Evolutionary conservation across 2,797 vertebrate species (phyloP), one percentile per base, ranked within the genome.

Genomic region (Gallirallus australis): DNA sequence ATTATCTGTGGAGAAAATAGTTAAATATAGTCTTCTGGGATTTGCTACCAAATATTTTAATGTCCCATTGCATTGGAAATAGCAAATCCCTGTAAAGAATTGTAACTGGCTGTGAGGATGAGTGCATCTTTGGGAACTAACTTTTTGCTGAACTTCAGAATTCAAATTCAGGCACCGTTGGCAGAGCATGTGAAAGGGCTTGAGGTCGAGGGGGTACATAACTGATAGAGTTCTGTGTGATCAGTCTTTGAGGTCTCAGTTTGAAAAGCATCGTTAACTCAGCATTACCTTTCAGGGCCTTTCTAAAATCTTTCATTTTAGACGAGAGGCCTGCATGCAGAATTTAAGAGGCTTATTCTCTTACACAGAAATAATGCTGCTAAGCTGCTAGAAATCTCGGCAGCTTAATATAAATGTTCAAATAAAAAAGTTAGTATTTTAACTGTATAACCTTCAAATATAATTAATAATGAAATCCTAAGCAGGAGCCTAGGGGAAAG

Each of bases 321-420:
- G 85, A 94, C 12, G 31, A 97, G 72, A 97, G 70, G 86, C 79
- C 93, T 48, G 37, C 68, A 20, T 97, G 86, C 94, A 95, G 93
- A 97, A 90, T 97, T 87, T 97, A 96, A 97, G 95, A 97, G 82
- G 88, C 93, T 97, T 97, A 97, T 96, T 97, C 91, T 97, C 90
- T 96, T 97, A 97, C 90, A 92, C 89, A 94, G 93, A 97, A 97
- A 96, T 97, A 97, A 96, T 96, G 64, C 91, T 93, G 66, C 93
- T 97, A 97, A 97, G 96, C 94, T 97, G 89, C 93, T 96, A 97
- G 96, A 97, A 97, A 97, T 97, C 95, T 97, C 94, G 97, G 94
- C 82, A 98, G 97, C 97, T 97, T 97, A 96, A 97, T 97, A 96
- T 97, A 98, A 98, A 98, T 92, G 93, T 97, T 98, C 94, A 97